Base-by-base conservation (phyloP, 2,888 invertebrate species). In the Cerceris ruficornis region DNA sequence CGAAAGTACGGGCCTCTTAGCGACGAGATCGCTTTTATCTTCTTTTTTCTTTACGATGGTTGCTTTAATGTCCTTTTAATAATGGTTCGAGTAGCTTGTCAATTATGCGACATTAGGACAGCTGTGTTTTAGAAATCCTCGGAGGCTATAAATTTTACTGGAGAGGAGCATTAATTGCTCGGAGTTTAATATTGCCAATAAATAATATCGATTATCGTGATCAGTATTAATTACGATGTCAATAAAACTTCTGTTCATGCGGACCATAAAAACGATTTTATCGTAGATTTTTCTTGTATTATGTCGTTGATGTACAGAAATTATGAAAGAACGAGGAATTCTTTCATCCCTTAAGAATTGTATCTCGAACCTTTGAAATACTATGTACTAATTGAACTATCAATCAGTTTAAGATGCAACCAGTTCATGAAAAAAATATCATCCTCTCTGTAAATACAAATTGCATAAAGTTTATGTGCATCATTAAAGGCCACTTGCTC, bases 1-100 rank as follows among this genome's bases (percentile, higher is more conserved):
- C 78, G 60, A 64, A 66, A 71, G 66, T 62, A 66, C 50, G n/a
- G 66, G 58, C 52, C 57, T 70, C 59, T 77, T 75, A 74, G 69
- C 50, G 57, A 14, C 66, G 61, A 54, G 58, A 55, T 70, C 75
- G 66, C 54, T 70, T 67, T 62, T 77, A 62, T 55, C 55, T 15
- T 41, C 60, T 14, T n/a, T 60, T 58, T 41, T 64, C 28, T 9
- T n/a, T n/a, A n/a, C 54, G 28, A 61, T 28, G 28, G 28, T 2
- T 28, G 28, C 15, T 62, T 68, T 54, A 55, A 28, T 54, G 14
- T 41, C 54, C 15, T 49, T n/a, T 60, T 68, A 9, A 17, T 7
- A 42, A 69, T 55, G 70, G 66, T 77, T 52, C 60, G 43, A 57
- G 15, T 67, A 55, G 55, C 75, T 68, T 70, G 39, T 60, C 64